Base-by-base conservation (phyloP, 2,113 vertebrate genomes). In the Chlorodrepanis virens region DNA sequence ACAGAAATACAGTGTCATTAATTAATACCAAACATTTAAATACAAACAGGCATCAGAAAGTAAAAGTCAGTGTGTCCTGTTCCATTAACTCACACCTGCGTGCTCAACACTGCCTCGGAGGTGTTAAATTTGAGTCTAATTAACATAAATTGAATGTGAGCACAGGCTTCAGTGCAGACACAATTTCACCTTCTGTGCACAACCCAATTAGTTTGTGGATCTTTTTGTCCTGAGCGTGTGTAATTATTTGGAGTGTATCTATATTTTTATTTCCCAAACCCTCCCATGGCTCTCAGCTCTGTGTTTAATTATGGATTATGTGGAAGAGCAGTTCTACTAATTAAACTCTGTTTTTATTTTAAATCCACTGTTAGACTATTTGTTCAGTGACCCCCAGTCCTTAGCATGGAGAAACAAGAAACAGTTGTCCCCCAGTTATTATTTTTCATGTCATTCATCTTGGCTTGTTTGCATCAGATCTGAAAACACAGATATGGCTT, bases 191-290 rank as follows among this genome's bases (percentile, higher is more conserved):
- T 93, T 86, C 80, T 52, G 42, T 44, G 29, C 53, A 33, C 59
- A 69, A 39, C 7, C 1, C 88, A 94, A 93, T 96, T 94, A 95
- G 74, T 91, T 68, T 72, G 70, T 79, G 61, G 75, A 80, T 83
- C 50, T 85, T 83, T 92, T 88, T 77, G 67, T 95, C 71, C 90
- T 47, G 50, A 54, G 53, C 19, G 45, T 0, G 0, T 50, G 67
- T 49, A 90, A 94, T 96, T 96, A 95, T 91, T 93, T 95, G 49
- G 19, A 83, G 50, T 47, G 80, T 94, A 92, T 93, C 91, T 95
- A 74, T 93, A 90, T 93, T 91, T 95, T 83, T 92, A 74, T 83
- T 96, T 95, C 86, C 47, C 59, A 77, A 83, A 69, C 63, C 53
- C 88, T 95, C 71, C 86, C 47, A 8, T 67, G 83, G 68, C 89